Conservation (phyloP, 2,888 invertebrate species). For the Galeopsomyia nigrocyanea region DNA sequence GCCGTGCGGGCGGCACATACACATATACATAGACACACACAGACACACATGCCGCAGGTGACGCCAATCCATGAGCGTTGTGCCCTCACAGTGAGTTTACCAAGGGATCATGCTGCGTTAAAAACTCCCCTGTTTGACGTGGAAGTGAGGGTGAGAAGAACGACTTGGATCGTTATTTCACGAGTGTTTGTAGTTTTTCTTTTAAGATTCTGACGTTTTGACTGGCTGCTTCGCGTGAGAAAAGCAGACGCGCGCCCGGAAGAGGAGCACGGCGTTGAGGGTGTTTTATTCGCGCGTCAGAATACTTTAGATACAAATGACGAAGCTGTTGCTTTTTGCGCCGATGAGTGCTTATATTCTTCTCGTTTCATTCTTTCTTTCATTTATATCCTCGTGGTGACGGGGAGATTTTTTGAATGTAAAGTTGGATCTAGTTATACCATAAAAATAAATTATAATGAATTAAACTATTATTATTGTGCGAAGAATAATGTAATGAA, state of each 20-base stretch:
- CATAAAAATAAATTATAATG: too few relatives aligned
- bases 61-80: constrained; percentile 32
- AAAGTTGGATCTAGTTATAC: too few relatives aligned
- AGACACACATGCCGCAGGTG: constrained; percentile 29
- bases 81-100: constrained; percentile 59
- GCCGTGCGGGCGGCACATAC: constrained; percentile 1
- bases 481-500: too few relatives aligned
- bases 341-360: too few relatives aligned
- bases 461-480: too few relatives aligned
- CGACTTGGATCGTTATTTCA: constrained; percentile 66
- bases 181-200: constrained; percentile 65
- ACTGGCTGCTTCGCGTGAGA: constrained; percentile 54
- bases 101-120: constrained; percentile 68
- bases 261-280: too few relatives aligned
- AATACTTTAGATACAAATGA: too few relatives aligned
- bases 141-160: constrained; percentile 45
- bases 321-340: too few relatives aligned
- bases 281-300: too few relatives aligned
- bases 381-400: too few relatives aligned
- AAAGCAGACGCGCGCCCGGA: neutral
- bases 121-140: constrained; percentile 67
- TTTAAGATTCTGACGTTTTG: constrained; percentile 69
- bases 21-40: neutral
- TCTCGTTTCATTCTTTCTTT: too few relatives aligned
- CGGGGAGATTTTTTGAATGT: too few relatives aligned